phyloP scores from a whole-genome alignment of 2,113 vertebrate genomes.

The Otus sunia region DNA sequence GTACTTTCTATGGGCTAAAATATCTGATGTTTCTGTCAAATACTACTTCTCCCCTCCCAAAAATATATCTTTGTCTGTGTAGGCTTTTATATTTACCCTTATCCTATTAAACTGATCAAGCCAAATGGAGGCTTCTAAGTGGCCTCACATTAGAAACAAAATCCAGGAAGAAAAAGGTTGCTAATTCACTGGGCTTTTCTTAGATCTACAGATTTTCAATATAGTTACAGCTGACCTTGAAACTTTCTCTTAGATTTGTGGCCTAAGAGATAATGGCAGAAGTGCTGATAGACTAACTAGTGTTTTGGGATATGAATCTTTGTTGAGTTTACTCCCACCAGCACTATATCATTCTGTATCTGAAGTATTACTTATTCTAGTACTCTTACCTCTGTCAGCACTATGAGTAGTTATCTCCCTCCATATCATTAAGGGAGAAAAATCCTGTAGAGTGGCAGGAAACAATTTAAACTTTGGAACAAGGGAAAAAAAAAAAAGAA shows the following conservation, averaged over 20 bases:
- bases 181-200: slow-evolving; percentile 32
- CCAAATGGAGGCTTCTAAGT: neutral
- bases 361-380: slow-evolving; percentile 64
- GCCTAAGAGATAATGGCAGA: slow-evolving; percentile 50
- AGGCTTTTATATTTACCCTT: neutral
- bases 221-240: slow-evolving; percentile 60
- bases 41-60: neutral
- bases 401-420: slow-evolving; percentile 69
- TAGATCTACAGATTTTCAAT: slow-evolving; percentile 13
- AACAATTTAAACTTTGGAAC: slow-evolving; percentile 67
- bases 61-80: neutral
- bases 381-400: slow-evolving; percentile 59
- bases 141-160: neutral
- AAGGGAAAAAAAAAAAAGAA: neutral
- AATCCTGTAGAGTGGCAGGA: slow-evolving; percentile 55
- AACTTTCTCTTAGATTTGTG: slow-evolving; percentile 54
- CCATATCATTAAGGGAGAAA: slow-evolving; percentile 58
- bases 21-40: neutral
- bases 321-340: slow-evolving; percentile 48
- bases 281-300: slow-evolving; percentile 55
- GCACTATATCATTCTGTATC: slow-evolving; percentile 56
- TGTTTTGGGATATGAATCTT: slow-evolving; percentile 64
- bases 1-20: neutral
- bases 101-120: neutral
- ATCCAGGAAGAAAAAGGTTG: neutral